Base-by-base conservation (phyloP, 2,797 vertebrate species). In the Linurgus olivaceus region DNA sequence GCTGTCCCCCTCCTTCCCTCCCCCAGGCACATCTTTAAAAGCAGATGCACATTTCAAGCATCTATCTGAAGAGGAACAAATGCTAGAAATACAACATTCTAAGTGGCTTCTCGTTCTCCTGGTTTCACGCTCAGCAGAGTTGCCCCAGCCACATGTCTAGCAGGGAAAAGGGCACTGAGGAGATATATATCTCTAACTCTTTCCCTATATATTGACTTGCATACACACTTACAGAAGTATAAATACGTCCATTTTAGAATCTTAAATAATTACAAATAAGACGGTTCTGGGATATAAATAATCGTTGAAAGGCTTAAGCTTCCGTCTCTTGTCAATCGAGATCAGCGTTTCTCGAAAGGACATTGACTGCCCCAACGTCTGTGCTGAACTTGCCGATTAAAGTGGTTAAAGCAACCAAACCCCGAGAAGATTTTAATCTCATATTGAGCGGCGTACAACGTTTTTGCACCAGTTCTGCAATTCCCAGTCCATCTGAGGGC, bases 301-400 rank as follows among this genome's bases (percentile, higher is more conserved):
- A 63, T 93, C 63, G 67, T 82, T 94, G 67, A 72, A 74, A 70
- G 11, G 20, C 23, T 94, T 77, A 79, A 73, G 16, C 11, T 72
- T 42, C 52, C 4, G 2, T 33, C 29, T n/a, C 13, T 35, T 35
- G 15, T 13, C 63, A 44, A 45, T 38, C 31, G 67, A 68, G 51
- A 76, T 78, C 7, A 78, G 35, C 20, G 8, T 68, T 93, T 70
- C 70, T n/a, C 50, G 5, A n/a, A 79, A 37, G 31, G 68, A 47
- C 20, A 2, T 35, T 33, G 42, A 6, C n/a, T 44, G 33, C n/a
- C 37, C 26, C 62, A 26, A 18, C 6, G 5, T 8, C 59, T 47
- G 35, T 28, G 29, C 35, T 72, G 50, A 77, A 20, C 42, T 45
- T 37, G 12, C 29, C 35, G 74, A 26, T n/a, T 9, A 31, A 81